Conservation (phyloP, 2,888 invertebrate species). For the Oxytorus armatus region DNA sequence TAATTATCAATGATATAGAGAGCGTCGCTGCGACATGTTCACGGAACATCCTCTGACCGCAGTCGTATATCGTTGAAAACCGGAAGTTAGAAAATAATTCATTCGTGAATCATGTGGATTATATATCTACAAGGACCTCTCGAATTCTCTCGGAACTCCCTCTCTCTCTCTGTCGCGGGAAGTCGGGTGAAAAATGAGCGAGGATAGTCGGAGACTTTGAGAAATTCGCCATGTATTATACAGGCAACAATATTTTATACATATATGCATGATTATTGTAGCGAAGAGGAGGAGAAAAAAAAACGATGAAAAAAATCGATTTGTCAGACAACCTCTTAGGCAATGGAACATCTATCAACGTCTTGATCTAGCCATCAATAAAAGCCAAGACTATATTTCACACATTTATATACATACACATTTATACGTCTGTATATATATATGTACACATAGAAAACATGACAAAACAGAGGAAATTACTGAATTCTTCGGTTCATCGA, state of each 20-base stretch:
- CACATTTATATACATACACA: not conserved
- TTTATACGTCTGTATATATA: not conserved
- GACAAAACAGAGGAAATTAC: conserved; percentile 57
- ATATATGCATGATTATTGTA: conserved; percentile 4
- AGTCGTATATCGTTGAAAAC: conserved; percentile 45
- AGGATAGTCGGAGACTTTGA: conserved; percentile 32
- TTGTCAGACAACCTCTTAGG: conserved; percentile 53
- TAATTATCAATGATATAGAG: conserved; percentile 62
- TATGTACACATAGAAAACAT: not conserved
- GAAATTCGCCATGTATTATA: conserved; percentile 38
- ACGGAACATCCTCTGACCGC: conserved; percentile 50
- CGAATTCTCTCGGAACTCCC: conserved; percentile 50
- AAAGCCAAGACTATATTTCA: conserved; percentile 43
- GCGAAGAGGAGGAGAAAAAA: not conserved
- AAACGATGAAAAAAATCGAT: conserved; percentile 50
- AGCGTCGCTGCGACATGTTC: conserved; percentile 55
- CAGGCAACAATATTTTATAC: not conserved
- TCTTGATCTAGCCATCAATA: conserved; percentile 57
- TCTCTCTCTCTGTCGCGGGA: no score
- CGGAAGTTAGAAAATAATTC: conserved; percentile 65
- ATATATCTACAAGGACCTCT: conserved; percentile 22
- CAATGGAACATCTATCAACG: conserved; percentile 59
- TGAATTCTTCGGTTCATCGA: conserved; percentile 50
- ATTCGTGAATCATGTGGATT: conserved; percentile 55
- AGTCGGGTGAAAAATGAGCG: conserved; percentile 49